phyloP scores from a whole-genome alignment of 2,113 vertebrate species.

The Paedocypris sp. region DNA sequence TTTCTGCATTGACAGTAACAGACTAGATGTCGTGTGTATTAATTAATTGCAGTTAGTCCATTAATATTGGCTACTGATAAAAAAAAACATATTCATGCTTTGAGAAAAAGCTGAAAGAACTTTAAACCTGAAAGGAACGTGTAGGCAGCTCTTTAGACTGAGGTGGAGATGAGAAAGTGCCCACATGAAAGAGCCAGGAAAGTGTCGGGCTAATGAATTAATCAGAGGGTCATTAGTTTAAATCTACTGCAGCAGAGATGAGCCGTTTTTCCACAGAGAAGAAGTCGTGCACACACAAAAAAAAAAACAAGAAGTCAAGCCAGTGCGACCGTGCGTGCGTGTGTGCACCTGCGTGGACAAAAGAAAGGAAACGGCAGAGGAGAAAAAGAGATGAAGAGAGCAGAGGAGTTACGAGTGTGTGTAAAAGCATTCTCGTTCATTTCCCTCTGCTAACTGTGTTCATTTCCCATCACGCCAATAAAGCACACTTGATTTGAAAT shows the following conservation, averaged over 20 bases:
- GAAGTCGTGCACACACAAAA: conserved; percentile 13
- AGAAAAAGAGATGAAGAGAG: not conserved
- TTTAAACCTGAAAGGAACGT: no score
- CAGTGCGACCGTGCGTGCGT: conserved; percentile 41
- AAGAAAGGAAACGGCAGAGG: conserved; percentile 7
- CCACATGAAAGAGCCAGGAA: conserved; percentile 44
- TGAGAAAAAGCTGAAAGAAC: no score
- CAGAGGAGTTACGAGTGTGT: conserved; percentile 19
- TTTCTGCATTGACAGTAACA: no score
- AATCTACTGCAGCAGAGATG: conserved; percentile 36
- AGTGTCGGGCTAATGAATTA: conserved; percentile 57
- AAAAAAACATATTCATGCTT: no score
- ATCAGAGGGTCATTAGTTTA: conserved; percentile 59
- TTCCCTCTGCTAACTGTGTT: conserved; percentile 6
- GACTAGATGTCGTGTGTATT: no score
- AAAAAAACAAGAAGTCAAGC: conserved; percentile 30
- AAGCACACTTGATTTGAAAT: conserved; percentile 27
- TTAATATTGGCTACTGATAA: no score
- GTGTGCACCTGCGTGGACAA: conserved; percentile 11
- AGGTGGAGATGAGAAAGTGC: conserved; percentile 7
- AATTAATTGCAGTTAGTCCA: no score
- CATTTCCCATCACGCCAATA: conserved; percentile 23
- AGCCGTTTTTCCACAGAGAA: conserved; percentile 21
- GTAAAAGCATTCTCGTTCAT: conserved; percentile 9
- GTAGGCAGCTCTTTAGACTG: not conserved